Percentiles rank a stretch among this genome's conserved stretches.
Conservation (phyloP, 2,797 vertebrate genomes). For the Leuciscus waleckii region DNA sequence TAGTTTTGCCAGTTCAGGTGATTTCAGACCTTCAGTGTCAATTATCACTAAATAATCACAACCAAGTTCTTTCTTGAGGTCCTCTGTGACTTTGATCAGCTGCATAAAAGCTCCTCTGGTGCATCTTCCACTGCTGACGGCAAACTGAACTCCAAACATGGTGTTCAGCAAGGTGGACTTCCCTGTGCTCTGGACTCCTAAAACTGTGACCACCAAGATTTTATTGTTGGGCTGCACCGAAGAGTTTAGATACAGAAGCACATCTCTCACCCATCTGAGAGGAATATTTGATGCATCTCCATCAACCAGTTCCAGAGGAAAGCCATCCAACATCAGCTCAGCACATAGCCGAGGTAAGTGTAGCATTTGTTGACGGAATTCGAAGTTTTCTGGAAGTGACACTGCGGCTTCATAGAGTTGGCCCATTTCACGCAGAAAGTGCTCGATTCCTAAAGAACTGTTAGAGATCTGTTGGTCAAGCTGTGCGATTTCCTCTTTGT, state of each 20-base stretch:
- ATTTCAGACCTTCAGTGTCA: slow-evolving; percentile 78
- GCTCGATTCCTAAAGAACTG: slow-evolving; percentile 80
- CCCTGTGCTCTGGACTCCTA: slow-evolving; percentile 78
- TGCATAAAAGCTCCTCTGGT: slow-evolving; percentile 79
- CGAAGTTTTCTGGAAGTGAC: slow-evolving; percentile 58
- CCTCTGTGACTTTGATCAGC: slow-evolving; percentile 71
- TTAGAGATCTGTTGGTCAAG: slow-evolving; percentile 72
- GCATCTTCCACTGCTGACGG: slow-evolving; percentile 79
- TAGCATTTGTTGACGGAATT: slow-evolving; percentile 65
- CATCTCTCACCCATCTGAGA: slow-evolving; percentile 76
- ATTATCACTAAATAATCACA: slow-evolving; percentile 75
- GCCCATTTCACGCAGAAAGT: slow-evolving; percentile 83
- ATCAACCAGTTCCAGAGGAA: slow-evolving; percentile 83
- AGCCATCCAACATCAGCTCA: slow-evolving; percentile 76
- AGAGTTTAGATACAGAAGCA: slow-evolving; percentile 74
- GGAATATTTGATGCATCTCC: slow-evolving; percentile 83
- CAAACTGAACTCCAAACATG: slow-evolving; percentile 84
- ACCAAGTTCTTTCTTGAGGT: slow-evolving; percentile 70
- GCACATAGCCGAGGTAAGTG: slow-evolving; percentile 78
- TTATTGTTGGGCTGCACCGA: slow-evolving; percentile 69
- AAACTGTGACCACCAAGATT: slow-evolving; percentile 77
- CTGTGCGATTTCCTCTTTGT: slow-evolving; percentile 64
- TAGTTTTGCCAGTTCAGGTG: slow-evolving; percentile 71
- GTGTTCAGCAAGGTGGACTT: slow-evolving; percentile 79
- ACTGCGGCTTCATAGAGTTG: slow-evolving; percentile 82